phyloP scores from a whole-genome alignment of 2,797 vertebrate species.

The Thamnophis elegans region DNA sequence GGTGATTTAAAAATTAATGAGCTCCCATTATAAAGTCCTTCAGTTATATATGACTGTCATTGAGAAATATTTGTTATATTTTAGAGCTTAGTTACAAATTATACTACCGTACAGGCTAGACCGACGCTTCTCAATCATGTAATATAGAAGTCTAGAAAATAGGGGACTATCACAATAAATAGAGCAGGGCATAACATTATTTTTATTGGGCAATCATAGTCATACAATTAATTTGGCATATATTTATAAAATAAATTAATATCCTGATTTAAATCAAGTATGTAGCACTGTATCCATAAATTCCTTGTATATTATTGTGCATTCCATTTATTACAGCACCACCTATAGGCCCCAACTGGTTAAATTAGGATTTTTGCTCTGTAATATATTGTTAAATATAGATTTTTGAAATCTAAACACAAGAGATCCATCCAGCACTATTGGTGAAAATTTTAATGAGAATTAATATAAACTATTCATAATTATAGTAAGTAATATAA shows the following conservation, averaged over 20 bases:
- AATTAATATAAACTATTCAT: not conserved
- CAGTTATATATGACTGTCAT: not conserved
- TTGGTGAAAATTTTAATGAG: not conserved
- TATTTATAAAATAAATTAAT: not conserved
- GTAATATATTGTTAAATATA: not conserved
- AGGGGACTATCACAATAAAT: not conserved
- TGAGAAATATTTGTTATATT: not conserved
- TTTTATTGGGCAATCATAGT: not conserved
- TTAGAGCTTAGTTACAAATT: not conserved
- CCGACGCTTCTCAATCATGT: not conserved
- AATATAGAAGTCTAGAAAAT: not conserved
- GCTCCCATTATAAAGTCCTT: not conserved
- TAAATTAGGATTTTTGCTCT: not conserved
- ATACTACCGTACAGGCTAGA: not conserved
- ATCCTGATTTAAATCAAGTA: not conserved
- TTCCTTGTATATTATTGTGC: not conserved
- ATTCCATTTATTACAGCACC: conserved; percentile 22
- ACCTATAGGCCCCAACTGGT: not conserved
- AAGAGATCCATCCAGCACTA: not conserved
- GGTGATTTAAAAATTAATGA: not conserved
- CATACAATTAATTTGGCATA: not conserved
- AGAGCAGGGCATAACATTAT: not conserved
- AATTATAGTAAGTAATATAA: not conserved
- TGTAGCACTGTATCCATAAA: not conserved
- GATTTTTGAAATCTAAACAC: not conserved